Conservation (phyloP, 2,888 invertebrate species). For the Myopa tessellatipennis region DNA sequence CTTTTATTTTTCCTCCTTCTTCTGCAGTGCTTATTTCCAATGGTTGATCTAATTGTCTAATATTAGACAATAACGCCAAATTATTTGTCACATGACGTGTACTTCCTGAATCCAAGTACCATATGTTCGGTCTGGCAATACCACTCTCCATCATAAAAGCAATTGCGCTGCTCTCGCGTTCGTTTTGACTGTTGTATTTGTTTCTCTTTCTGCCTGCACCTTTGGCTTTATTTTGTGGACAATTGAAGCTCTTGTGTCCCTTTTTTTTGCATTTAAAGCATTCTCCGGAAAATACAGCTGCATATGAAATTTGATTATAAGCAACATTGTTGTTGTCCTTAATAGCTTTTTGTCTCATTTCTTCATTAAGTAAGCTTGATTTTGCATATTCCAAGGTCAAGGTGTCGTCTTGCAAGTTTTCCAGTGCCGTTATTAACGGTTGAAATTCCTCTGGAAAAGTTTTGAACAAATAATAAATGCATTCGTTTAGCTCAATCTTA, state of each 20-base stretch:
- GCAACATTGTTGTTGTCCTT: constrained; percentile 12
- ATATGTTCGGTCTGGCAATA: constrained; percentile 7
- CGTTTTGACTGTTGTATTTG: too few relatives aligned
- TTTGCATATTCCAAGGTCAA: constrained; percentile 38
- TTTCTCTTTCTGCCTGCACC: not conserved
- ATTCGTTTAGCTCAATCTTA: too few relatives aligned
- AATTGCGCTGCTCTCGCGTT: constrained; percentile 1
- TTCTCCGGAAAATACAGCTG: too few relatives aligned
- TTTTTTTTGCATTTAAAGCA: constrained; percentile 38
- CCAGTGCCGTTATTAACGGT: constrained; percentile 40
- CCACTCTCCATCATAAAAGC: constrained; percentile 23
- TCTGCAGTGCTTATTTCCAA: too few relatives aligned
- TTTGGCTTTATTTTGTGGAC: constrained; percentile 29
- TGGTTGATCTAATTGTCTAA: too few relatives aligned
- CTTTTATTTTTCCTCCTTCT: too few relatives aligned
- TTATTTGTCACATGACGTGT: constrained; percentile 29
- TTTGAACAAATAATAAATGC: too few relatives aligned
- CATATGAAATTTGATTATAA: too few relatives aligned
- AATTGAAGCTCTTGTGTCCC: constrained; percentile 38
- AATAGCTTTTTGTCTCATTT: constrained; percentile 31
- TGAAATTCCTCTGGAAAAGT: constrained; percentile 33
- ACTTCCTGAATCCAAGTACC: constrained; percentile 24
- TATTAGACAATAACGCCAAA: not conserved
- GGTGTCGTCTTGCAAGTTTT: constrained; percentile 42
- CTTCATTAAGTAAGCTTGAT: constrained; percentile 36